These are phyloP conservation scores for Scaptomyza graminum DNA, from an alignment of 1,140 invertebrate genomes.

Conservation along the genomic window DNA sequence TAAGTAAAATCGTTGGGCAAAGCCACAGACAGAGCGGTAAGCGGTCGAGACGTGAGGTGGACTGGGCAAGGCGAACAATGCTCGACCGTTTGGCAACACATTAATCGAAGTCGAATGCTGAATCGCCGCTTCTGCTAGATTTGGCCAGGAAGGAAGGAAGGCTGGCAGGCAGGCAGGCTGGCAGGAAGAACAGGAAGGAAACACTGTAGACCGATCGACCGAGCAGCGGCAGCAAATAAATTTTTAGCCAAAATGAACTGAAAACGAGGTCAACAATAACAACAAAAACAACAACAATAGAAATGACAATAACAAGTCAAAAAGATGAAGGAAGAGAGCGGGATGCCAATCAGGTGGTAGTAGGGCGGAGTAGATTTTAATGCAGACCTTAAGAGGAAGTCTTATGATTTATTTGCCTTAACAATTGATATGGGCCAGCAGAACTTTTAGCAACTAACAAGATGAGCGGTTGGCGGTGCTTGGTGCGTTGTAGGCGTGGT, in stretches of 20 bases:
- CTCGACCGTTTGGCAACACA: conserved; percentile 56
- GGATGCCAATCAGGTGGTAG: conserved; percentile 17
- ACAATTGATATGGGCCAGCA: conserved; percentile 59
- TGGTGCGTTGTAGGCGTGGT: conserved; percentile 19
- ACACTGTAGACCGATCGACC: conserved; percentile 37
- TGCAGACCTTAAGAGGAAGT: conserved; percentile 50
- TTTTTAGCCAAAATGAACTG: conserved; percentile 36
- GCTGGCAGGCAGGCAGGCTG: conserved; percentile 3
- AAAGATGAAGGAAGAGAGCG: conserved; percentile 10
- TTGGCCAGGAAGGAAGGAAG: conserved; percentile 38
- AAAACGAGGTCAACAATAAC: conserved; percentile 42
- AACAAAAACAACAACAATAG: conserved; percentile 1
- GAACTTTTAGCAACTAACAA: neutral
- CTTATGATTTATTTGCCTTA: conserved; percentile 71
- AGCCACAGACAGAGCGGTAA: neutral
- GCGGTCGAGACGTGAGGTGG: too few relatives aligned
- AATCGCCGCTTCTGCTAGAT: conserved; percentile 36
- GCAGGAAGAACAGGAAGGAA: too few relatives aligned
- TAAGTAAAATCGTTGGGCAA: conserved; percentile 33
- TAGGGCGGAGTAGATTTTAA: neutral
- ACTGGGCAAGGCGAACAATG: conserved; percentile 19
- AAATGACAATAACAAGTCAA: conserved; percentile 5
- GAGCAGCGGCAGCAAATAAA: conserved; percentile 4
- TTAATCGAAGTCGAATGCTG: conserved; percentile 70
- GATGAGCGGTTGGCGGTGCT: too few relatives aligned